These are phyloP conservation scores for Datnioides undecimradiatus DNA, from an alignment of 2,113 vertebrate genomes.

Conservation along the genomic window DNA sequence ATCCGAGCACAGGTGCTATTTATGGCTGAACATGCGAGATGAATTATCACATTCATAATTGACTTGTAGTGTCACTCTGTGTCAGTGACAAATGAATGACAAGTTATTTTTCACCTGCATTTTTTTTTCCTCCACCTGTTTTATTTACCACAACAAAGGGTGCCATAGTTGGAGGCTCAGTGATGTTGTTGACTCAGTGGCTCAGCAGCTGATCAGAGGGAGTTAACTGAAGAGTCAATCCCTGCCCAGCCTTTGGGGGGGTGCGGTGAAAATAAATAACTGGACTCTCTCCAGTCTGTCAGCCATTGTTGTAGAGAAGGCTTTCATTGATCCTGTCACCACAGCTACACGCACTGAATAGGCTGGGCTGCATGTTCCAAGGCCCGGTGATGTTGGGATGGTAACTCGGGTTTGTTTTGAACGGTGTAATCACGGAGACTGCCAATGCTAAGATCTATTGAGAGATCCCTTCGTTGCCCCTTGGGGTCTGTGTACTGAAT, in stretches of 20 bases:
- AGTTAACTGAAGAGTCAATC: neutral
- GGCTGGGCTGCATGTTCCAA: conserved; percentile 65
- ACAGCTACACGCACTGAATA: conserved; percentile 52
- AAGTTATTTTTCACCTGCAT: neutral
- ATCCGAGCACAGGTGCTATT: conserved; percentile 26
- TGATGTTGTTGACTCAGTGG: conserved; percentile 16
- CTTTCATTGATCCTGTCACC: conserved; percentile 49
- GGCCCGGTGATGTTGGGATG: conserved; percentile 76
- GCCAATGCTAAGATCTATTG: conserved; percentile 55
- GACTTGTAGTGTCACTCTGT: neutral
- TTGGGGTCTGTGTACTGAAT: conserved; percentile 49
- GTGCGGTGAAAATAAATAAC: neutral
- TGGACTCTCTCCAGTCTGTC: conserved; percentile 36
- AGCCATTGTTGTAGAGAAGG: conserved; percentile 36
- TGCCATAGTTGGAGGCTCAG: neutral
- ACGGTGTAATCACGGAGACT: conserved; percentile 52
- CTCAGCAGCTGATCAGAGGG: conserved; percentile 13
- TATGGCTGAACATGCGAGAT: neutral
- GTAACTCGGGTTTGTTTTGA: conserved; percentile 78
- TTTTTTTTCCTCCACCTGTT: neutral
- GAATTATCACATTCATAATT: conserved; percentile 27
- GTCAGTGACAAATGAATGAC: conserved; percentile 6
- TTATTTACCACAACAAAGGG: conserved; percentile 10
- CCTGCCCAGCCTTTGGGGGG: neutral
- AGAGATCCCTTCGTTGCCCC: conserved; percentile 48